Base-by-base conservation (phyloP, 2,888 invertebrate genomes). In the Clanis bilineata region DNA sequence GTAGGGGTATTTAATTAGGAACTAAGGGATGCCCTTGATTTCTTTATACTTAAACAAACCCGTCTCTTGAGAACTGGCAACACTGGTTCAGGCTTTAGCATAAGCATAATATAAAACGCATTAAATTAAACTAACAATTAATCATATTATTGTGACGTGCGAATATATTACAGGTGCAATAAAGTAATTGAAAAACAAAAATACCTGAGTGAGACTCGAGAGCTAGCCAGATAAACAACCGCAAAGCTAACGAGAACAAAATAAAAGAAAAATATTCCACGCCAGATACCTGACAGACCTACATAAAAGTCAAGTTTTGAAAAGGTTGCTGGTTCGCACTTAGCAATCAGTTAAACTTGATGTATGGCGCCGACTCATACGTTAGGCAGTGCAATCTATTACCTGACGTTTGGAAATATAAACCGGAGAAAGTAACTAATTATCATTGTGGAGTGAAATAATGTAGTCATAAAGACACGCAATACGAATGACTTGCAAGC, bases 391-490 rank as follows among this genome's bases (percentile, higher is more conserved):
- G 64, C 57, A 68, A 67, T 73, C 68, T 70, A 73, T 72, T 70
- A 73, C 64, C 68, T 63, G 63, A 65, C 70, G 70, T 72, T 75
- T 64, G 62, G 66, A 72, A 74, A 71, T 64, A 61, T 71, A 69
- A 18, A 72, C 63, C 62, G 71, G 79, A 76, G 82, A 84, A 83
- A 83, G 82, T 82, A 66, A 74, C 78, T 83, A 83, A 84, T 83
- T 81, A 79, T 67, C 65, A 66, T 68, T 76, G 68, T 72, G 71
- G 68, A 70, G 69, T 72, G 10, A 70, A 72, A 77, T 77, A 74
- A 76, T 72, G 74, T 72, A 74, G 70, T 73, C 70, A 72, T 73
- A 76, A 64, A 68, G 67, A 73, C 78, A 78, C 73, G 76, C 75
- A 77, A 79, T 66, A 68, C 67, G 64, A 72, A 76, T 73, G 64